Conservation (phyloP, 2,113 vertebrate species). For the Psettodes erumei region DNA sequence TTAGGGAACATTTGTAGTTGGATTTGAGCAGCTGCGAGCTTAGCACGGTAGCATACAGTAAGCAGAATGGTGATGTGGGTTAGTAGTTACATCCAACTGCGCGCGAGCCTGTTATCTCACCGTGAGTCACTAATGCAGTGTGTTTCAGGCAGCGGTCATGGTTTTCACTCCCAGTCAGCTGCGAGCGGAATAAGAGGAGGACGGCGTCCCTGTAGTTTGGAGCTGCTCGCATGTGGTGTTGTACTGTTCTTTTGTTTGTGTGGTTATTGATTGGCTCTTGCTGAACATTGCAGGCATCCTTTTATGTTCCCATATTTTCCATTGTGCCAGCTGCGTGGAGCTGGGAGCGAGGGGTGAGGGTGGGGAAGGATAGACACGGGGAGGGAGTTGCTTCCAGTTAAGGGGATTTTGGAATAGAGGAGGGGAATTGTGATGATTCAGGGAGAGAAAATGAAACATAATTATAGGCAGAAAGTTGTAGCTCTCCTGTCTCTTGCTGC, state of each 20-base stretch:
- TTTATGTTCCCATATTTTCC: conserved; percentile 40
- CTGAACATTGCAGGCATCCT: conserved; percentile 39
- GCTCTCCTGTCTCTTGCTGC: background rate
- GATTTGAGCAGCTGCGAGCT: conserved; percentile 54
- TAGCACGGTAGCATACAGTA: conserved; percentile 37
- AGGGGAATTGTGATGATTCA: background rate
- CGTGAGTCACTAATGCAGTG: conserved; percentile 39
- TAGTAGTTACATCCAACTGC: conserved; percentile 32
- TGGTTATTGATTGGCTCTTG: conserved; percentile 66
- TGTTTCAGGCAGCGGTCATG: conserved; percentile 41
- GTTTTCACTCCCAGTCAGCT: conserved; percentile 42
- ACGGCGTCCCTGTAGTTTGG: conserved; percentile 25
- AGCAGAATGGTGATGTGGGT: conserved; percentile 38
- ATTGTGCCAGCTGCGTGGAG: conserved; percentile 44
- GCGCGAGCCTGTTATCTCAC: conserved; percentile 30
- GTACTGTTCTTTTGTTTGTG: conserved; percentile 55
- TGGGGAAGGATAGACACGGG: conserved; percentile 35
- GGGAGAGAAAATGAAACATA: background rate
- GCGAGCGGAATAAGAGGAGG: conserved; percentile 29
- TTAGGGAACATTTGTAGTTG: conserved; percentile 45
- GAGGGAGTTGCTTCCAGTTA: conserved; percentile 29
- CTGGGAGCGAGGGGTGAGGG: background rate
- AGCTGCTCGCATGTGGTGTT: conserved; percentile 29
- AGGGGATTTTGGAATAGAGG: conserved; percentile 17
- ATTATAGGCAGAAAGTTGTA: conserved; percentile 30